Evolutionary conservation across 1,140 invertebrate genomes (phyloP).

Genomic region (Zophobas atratus): DNA sequence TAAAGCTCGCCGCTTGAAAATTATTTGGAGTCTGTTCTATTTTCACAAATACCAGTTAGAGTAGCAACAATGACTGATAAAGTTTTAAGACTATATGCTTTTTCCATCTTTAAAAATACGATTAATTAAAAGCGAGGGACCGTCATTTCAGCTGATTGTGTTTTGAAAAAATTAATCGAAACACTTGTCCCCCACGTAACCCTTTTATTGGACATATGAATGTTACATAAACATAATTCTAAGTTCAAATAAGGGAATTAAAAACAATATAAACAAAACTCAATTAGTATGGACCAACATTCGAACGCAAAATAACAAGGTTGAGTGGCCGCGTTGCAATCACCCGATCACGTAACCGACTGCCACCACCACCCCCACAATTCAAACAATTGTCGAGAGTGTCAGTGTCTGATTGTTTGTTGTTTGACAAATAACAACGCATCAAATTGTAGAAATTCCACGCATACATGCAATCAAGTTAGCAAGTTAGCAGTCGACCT

Average conservation of each 20-base stretch:
- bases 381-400: conserved; percentile 42
- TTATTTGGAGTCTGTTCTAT: no score
- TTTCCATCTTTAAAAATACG: no score
- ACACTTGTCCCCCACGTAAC: no score
- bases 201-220: no score
- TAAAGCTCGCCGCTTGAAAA: no score
- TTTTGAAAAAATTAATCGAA: no score
- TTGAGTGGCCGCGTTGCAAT: conserved; percentile 33
- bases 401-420: conserved; percentile 43
- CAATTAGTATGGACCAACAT: conserved; percentile 31
- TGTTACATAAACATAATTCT: conserved; percentile 12
- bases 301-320: conserved; percentile 28
- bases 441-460: conserved; percentile 48
- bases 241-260: conserved; percentile 30
- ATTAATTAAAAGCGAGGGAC: no score
- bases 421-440: conserved; percentile 46
- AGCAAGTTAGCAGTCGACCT: conserved; percentile 36
- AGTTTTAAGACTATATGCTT: no score
- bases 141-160: no score
- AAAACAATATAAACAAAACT: conserved; percentile 30
- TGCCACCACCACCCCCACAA: conserved; percentile 13
- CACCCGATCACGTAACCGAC: conserved; percentile 30
- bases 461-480: conserved; percentile 44
- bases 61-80: no score
- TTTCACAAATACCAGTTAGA: no score